Conservation (phyloP, 2,113 vertebrate species). For the Capreolus pygargus region DNA sequence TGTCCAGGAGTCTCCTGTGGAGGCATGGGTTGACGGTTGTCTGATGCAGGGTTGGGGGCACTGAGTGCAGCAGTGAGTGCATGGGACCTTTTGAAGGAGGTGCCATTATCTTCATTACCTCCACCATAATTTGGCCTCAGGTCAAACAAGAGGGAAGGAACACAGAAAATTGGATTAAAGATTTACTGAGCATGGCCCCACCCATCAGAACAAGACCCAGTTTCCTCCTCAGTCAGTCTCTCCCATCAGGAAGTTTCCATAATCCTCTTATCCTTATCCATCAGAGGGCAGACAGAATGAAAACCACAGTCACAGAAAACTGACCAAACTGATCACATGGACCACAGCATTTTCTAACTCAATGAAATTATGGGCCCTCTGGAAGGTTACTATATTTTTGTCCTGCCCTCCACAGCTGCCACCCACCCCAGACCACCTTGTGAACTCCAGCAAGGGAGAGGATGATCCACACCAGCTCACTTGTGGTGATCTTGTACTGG, state of each 20-base stretch:
- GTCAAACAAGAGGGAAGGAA: not conserved
- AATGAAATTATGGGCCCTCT: not conserved
- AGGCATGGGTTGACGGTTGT: not conserved
- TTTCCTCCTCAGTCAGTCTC: not conserved
- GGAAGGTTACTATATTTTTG: not conserved
- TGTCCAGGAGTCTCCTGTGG: not conserved
- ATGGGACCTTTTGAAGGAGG: not conserved
- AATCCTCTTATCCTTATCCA: not conserved
- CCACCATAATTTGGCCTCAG: not conserved
- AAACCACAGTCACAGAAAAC: not conserved
- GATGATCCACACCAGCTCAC: not conserved
- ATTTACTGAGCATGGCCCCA: not conserved
- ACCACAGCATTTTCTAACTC: not conserved
- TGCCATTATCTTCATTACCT: not conserved
- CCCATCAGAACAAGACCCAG: not conserved
- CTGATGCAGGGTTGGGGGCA: not conserved
- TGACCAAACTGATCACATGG: not conserved
- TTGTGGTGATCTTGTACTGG: not conserved
- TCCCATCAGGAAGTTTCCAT: not conserved
- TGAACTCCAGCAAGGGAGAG: not conserved
- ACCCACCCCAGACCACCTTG: not conserved
- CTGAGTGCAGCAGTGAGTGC: not conserved
- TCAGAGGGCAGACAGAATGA: not conserved
- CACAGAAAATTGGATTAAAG: not conserved
- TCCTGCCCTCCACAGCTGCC: not conserved